Base-by-base conservation (phyloP, 2,113 vertebrate genomes). In the Chaetura pelagica region DNA sequence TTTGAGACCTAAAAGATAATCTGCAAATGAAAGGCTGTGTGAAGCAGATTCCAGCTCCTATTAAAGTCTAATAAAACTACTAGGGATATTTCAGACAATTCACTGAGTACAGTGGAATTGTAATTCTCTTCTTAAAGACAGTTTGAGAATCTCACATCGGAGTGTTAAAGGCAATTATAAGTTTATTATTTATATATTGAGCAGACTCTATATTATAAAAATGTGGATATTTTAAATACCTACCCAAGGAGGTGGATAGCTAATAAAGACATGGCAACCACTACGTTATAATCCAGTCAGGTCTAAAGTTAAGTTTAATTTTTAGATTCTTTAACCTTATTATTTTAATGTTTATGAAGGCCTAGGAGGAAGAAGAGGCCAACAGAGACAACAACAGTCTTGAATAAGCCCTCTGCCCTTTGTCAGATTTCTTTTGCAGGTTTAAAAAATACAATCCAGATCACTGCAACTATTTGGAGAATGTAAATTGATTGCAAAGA, bases 61-160 rank as follows among this genome's bases (percentile, higher is more conserved):
- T 78, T 72, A 89, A 87, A 89, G 38, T 29, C 57, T 90, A 89
- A 92, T 87, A 61, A 94, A 95, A 69, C 61, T 78, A 74, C 46
- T 87, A 87, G 57, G 51, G 49, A 61, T 77, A 81, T 59, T 90
- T 90, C 48, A 84, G 64, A 93, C 86, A 92, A 92, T 87, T 66
- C 52, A 58, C 24, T 0, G 3, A 77, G 48, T 59, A 38, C 1
- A 2, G 52, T 13, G 48, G 64, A 94, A 88, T 89, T 71, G 40
- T 23, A 86, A 38, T 86, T 85, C 30, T 34, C 18, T 66, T 66
- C 84, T 81, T 61, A 89, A 87, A 84, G 69, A 10, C 22, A 40
- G 5, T 55, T 81, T 92, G 64, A 90, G 68, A 72, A 52, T 82
- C 30, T 93, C 62, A 57, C 38, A 46, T 59, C 38, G 54, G 57